Evolutionary conservation across 2,797 vertebrate genomes (phyloP).

Genomic region (Malacoraja senta): DNA sequence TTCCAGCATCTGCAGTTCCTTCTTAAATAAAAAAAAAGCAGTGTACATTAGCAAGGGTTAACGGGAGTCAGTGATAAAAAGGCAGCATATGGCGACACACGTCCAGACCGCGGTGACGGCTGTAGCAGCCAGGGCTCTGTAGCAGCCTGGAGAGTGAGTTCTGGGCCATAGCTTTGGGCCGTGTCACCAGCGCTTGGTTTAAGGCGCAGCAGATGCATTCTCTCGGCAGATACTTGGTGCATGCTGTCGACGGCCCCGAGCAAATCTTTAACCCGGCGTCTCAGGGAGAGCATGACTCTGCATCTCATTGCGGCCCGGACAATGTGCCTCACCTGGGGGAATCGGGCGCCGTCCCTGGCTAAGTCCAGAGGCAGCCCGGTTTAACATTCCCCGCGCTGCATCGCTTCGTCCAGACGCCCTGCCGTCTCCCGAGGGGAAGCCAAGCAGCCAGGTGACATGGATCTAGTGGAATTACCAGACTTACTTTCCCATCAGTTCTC

Average conservation of each 20-base stretch:
- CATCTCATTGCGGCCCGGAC: constrained; percentile 55
- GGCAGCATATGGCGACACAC: constrained; percentile 57
- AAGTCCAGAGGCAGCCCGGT: constrained; percentile 36
- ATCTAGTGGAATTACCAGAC: constrained; percentile 15
- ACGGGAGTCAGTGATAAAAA: constrained; percentile 60
- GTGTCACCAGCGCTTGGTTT: constrained; percentile 53
- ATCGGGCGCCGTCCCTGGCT: constrained; percentile 45
- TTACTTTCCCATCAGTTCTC: constrained; percentile 29
- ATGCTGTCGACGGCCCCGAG: constrained; percentile 57
- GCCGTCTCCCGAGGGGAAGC: background rate
- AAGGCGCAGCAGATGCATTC: constrained; percentile 54
- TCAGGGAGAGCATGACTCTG: constrained; percentile 54
- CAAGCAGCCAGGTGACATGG: constrained; percentile 21
- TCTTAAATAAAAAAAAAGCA: no score
- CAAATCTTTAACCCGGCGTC: constrained; percentile 59
- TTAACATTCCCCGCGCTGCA: constrained; percentile 44
- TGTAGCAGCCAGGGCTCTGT: constrained; percentile 57
- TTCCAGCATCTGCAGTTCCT: no score
- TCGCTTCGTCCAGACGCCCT: constrained; percentile 37
- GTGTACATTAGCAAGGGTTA: background rate
- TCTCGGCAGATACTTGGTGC: constrained; percentile 54
- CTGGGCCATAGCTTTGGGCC: constrained; percentile 56
- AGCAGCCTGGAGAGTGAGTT: constrained; percentile 59
- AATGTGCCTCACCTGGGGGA: constrained; percentile 50
- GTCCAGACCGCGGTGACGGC: constrained; percentile 49